Base-by-base conservation (phyloP, 1,140 invertebrate genomes). In the Hetaerina americana region DNA sequence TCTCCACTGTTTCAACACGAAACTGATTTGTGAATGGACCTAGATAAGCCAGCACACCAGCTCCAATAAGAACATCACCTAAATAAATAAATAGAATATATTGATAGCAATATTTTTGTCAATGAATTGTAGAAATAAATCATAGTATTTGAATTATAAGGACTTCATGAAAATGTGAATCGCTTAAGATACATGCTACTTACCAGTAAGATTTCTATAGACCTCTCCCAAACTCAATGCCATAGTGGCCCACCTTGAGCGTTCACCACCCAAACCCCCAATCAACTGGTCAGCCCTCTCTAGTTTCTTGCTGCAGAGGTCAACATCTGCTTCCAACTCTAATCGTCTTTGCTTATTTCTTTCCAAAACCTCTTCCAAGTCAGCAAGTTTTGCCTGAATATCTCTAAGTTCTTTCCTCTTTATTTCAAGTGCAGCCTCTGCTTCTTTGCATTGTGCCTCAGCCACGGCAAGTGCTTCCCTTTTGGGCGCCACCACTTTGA, bases 251-350 rank as follows among this genome's bases (percentile, higher is more conserved):
- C 95, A 98, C 72, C 89, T 85, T 8, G 84, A 84, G 77, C 93
- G 89, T 81, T 96, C 90, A 71, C 92, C 89, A 5, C 93, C 92
- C 15, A 96, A 81, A 0, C 92, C 93, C 6, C 89, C 89, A 68
- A 98, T 94, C 67, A 98, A 84, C 82, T 98, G 94, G 79, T 97
- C 93, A 0, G 97, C 96, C 73, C 96, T 84, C 76, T 93, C 90
- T 49, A 98, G 80, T 81, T 97, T 97, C 75, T 91, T 90, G 28
- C 91, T 90, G 76, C 96, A 98, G 18, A 91, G 83, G 74, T 93
- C 86, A 26, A 95, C 93, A 78, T 97, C 92, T 67, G 89, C 87
- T 76, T 91, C 89, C 73, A 95, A 82, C 18, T 85, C 84, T 75
- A 91, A 82, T 81, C 75, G 75, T 22, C 74, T 66, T 10, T 75